Base-by-base conservation (phyloP, 2,888 invertebrate species). In the Adineta ricciae region DNA sequence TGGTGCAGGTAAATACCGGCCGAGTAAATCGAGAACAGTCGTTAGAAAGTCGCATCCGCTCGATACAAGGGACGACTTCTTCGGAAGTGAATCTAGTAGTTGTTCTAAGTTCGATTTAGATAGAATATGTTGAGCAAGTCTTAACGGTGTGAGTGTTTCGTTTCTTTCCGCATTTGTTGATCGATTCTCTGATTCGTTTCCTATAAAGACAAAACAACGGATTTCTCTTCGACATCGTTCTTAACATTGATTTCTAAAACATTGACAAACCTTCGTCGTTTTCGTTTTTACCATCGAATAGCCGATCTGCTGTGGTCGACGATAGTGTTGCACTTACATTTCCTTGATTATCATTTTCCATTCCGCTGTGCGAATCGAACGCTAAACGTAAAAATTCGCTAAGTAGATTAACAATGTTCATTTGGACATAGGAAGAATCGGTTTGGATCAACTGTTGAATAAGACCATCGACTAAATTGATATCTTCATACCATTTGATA, bases 381-480 rank as follows among this genome's bases (percentile, higher is more conserved):
- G 41, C 78, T 41, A 78, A 78, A 24, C 41, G 78, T 41, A 78
- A 14, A 41, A 78, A 78, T n/a, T 78, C 78, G 14, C 41, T 36
- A 41, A 78, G 41, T 78, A 78, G 41, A 78, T 41, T 78, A 78
- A 78, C 24, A 78, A 41, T 41, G n/a, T 78, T 78, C n/a, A 7
- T n/a, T 41, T 78, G 78, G 14, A 41, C 41, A 78, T 38, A 78
- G 11, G 78, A 19, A 41, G 78, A 78, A 36, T 78, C 41, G 14
- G 41, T n/a, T 41, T 2, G 21, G 11, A 78, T 36, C 11, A 78
- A 78, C n/a, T 78, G 78, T 78, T 78, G 24, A n/a, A 78, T 41
- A 41, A 78, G 38, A 38, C 41, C 38, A 78, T 78, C 78, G n/a
- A 78, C 41, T n/a, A 78, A n/a, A 78, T 78, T 78, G n/a, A 78